These are phyloP conservation scores for Xiphophorus maculatus DNA, from an alignment of 2,113 vertebrate genomes.

Conservation along the genomic window DNA sequence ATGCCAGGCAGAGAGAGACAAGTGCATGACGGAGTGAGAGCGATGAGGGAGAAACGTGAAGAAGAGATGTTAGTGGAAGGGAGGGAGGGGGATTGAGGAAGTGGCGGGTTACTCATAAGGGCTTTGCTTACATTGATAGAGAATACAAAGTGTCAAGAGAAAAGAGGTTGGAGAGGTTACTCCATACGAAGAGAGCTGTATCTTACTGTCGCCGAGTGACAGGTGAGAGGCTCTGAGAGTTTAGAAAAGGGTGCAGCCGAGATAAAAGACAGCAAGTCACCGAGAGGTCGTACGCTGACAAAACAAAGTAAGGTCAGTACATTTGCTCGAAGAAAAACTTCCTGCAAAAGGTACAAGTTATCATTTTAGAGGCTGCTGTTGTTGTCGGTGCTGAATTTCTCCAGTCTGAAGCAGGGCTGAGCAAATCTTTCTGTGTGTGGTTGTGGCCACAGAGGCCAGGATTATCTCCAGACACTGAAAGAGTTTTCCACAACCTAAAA, in stretches of 20 bases:
- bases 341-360: not conserved
- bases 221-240: slow-evolving; percentile 55
- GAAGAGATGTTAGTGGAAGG: slow-evolving; percentile 1
- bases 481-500: not conserved
- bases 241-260: slow-evolving; percentile 46
- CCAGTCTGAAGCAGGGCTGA: not conserved
- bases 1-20: not conserved
- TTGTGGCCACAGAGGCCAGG: not conserved
- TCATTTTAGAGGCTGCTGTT: not conserved
- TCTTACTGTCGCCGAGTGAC: slow-evolving; percentile 63
- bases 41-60: slow-evolving; percentile 58
- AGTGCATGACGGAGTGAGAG: slow-evolving; percentile 17
- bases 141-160: slow-evolving; percentile 71
- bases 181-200: slow-evolving; percentile 46
- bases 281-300: slow-evolving; percentile 25
- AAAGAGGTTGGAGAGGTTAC: slow-evolving; percentile 38
- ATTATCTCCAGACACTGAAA: not conserved
- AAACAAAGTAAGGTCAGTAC: slow-evolving; percentile 44
- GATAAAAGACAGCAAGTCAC: slow-evolving; percentile 55
- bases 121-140: slow-evolving; percentile 72
- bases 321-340: slow-evolving; percentile 28
- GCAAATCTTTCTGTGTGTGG: not conserved
- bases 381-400: not conserved
- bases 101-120: slow-evolving; percentile 45
- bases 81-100: slow-evolving; percentile 40